A percentile compares a stretch with the other conserved stretches of the same genome.
Evolutionary conservation across 2,888 invertebrate genomes (phyloP).

Genomic region (Brenthis daphne): DNA sequence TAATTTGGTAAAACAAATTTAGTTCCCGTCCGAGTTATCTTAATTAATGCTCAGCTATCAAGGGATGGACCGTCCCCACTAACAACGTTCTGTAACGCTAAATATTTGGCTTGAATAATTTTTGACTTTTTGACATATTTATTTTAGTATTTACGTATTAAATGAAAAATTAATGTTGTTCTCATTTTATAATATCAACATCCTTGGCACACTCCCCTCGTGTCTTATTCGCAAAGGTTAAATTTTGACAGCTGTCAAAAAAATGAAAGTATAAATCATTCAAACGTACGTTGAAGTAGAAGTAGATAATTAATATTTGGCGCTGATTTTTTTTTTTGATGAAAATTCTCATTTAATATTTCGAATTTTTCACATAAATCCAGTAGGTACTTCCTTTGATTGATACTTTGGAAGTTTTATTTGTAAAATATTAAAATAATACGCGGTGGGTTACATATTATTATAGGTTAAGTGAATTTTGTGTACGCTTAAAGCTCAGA

Average conservation of each 20-base stretch:
- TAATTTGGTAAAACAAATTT: constrained; percentile 60
- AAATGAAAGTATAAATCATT: constrained; percentile 11
- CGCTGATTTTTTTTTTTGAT: background rate
- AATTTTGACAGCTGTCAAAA: constrained; percentile 26
- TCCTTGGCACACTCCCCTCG: constrained; percentile 39
- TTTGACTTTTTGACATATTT: constrained; percentile 15
- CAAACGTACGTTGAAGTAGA: background rate
- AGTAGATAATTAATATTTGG: constrained; percentile 5
- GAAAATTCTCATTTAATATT: constrained; percentile 4
- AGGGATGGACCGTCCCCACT: constrained; percentile 34
- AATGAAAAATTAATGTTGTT: constrained; percentile 37
- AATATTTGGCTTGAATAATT: constrained; percentile 3
- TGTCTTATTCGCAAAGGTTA: constrained; percentile 34
- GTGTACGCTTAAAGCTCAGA: too few species aligned
- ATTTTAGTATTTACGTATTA: constrained; percentile 20
- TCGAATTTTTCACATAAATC: background rate
- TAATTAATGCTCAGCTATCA: constrained; percentile 52
- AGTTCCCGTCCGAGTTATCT: constrained; percentile 51
- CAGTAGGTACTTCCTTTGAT: background rate
- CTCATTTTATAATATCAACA: constrained; percentile 37
- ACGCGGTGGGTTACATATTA: too few species aligned
- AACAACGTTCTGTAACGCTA: background rate
- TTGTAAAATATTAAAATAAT: background rate
- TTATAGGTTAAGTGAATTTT: too few species aligned
- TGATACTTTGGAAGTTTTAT: background rate